Evolutionary conservation across 1,140 invertebrate genomes (phyloP), one percentile per base, ranked within the genome.

Genomic region (Bombus waltoni): DNA sequence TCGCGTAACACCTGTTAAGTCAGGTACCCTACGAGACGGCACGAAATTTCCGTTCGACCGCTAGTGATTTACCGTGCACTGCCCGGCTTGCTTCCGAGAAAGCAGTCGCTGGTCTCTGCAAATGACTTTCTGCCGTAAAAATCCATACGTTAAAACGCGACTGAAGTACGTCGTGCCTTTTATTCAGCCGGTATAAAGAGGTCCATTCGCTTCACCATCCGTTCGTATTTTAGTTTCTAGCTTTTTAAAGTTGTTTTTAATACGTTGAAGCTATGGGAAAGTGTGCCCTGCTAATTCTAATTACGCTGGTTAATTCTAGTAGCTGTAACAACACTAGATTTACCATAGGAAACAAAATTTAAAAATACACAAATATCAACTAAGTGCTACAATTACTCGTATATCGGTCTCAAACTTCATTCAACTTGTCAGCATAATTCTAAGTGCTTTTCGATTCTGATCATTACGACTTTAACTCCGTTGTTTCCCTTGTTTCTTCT

Each of bases 1-100:
- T 91, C 84, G 81, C 79, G 79, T 88, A 91, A 91, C 89, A 91
- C 89, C 90, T 90, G 90, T 90, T 91, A 91, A 82, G 72, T 53
- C 44, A 83, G 73, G 71, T n/a, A 72, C 84, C 59, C 59, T 40
- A 59, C 25, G 65, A 47, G 81, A 87, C 72, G 81, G 88, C 66
- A 78, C 78, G 62, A 86, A 90, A 90, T 90, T 85, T 90, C 88
- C 72, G 84, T 90, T 90, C 81, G 88, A 79, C 65, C 88, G 75
- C 85, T 89, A 90, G 85, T 90, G 89, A 90, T 90, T 90, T 90
- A 90, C 82, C 72, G 40, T 75, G 88, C n/a, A 35, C 44, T 74
- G 65, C 44, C 75, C 81, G 57, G 65, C 68, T 71, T 28, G n/a
- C 13, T 84, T 71, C 80, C 84, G 40, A 85, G 84, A 81, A 85